Evolutionary conservation across 1,140 invertebrate genomes (phyloP).

Genomic region (Drosophila azteca): DNA sequence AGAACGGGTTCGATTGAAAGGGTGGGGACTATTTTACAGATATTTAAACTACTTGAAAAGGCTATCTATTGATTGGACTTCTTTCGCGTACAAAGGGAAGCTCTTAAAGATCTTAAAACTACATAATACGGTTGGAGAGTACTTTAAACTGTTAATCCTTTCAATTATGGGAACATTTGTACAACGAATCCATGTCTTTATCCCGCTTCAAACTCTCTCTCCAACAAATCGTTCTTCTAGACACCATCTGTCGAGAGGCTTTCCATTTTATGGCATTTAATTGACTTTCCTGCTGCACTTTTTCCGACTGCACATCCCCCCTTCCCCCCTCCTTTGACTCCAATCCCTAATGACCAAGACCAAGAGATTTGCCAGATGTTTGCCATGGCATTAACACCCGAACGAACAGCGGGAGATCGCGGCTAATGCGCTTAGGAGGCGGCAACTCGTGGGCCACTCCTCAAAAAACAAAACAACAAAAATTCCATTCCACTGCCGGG

Average conservation of each 20-base stretch:
- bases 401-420: slow-evolving; percentile 38
- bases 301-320: slow-evolving; percentile 1
- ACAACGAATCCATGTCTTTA: too few relatives aligned
- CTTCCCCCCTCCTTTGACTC: slow-evolving; percentile 17
- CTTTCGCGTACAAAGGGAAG: too few relatives aligned
- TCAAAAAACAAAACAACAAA: slow-evolving; percentile 11
- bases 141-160: too few relatives aligned
- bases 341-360: slow-evolving; percentile 72
- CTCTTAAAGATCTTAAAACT: too few relatives aligned
- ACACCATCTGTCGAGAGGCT: too few relatives aligned
- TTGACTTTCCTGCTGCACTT: slow-evolving; percentile 56
- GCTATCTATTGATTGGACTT: too few relatives aligned
- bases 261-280: slow-evolving; percentile 37
- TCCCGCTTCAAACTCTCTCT: not conserved
- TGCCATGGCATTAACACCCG: slow-evolving; percentile 28
- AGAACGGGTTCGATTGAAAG: slow-evolving; percentile 10
- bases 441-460: not conserved
- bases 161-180: too few relatives aligned
- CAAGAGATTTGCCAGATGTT: slow-evolving; percentile 66
- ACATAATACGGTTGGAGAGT: too few relatives aligned
- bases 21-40: not conserved
- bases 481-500: slow-evolving; percentile 32
- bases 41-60: too few relatives aligned
- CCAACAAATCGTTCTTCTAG: too few relatives aligned
- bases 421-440: slow-evolving; percentile 66